phyloP scores from a whole-genome alignment of 2,113 vertebrate species.

The Suncus etruscus region DNA sequence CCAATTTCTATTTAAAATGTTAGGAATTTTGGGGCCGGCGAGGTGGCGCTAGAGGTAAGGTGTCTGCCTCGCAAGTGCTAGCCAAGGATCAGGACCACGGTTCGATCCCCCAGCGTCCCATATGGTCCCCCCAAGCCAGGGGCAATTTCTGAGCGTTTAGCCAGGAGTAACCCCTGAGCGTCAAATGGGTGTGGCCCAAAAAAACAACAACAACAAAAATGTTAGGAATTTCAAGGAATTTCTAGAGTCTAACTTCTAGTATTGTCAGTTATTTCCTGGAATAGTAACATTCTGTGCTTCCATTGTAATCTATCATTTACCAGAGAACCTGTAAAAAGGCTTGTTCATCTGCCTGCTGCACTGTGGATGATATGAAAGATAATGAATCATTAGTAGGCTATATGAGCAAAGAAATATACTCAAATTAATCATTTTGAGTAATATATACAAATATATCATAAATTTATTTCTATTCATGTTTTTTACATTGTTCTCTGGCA shows the following conservation, averaged over 20 bases:
- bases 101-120: too few relatives aligned
- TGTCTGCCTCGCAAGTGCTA: too few relatives aligned
- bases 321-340: background rate
- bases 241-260: background rate
- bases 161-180: too few relatives aligned
- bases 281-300: background rate
- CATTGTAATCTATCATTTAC: conserved; percentile 35
- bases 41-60: too few relatives aligned
- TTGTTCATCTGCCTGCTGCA: background rate
- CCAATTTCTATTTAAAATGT: background rate
- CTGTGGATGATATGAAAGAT: conserved; percentile 42
- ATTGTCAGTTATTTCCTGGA: background rate
- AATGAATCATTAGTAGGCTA: conserved; percentile 18
- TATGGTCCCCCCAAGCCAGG: too few relatives aligned
- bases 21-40: too few relatives aligned
- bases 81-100: too few relatives aligned
- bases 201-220: too few relatives aligned
- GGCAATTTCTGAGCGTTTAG: too few relatives aligned
- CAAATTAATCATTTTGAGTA: conserved; percentile 53
- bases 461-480: conserved; percentile 15
- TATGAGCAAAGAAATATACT: background rate
- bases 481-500: too few relatives aligned
- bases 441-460: background rate
- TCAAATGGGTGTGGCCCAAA: too few relatives aligned
- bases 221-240: background rate